phyloP scores from a whole-genome alignment of 2,113 vertebrate genomes.

The Calypte anna region DNA sequence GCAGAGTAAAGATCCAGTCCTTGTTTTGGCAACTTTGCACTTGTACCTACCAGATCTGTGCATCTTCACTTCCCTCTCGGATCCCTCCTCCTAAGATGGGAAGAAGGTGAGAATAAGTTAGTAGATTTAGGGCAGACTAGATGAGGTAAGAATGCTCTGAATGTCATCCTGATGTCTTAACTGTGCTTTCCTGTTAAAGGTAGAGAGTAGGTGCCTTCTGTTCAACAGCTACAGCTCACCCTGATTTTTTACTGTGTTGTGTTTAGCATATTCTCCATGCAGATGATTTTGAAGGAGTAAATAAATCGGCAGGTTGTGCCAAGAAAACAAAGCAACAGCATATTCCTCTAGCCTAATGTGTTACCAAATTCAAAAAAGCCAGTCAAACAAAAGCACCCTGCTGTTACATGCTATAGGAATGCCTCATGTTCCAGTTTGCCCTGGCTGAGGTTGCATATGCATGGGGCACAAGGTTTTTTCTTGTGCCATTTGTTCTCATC shows the following conservation, averaged over 20 bases:
- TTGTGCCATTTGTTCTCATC: background rate
- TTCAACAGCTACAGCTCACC: background rate
- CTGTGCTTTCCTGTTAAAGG: background rate
- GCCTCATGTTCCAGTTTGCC: background rate
- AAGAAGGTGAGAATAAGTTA: background rate
- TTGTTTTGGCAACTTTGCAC: background rate
- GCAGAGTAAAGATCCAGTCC: background rate
- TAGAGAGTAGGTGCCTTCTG: accelerated
- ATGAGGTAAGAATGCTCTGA: background rate
- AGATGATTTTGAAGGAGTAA: background rate
- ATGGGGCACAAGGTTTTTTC: background rate
- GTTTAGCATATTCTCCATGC: background rate
- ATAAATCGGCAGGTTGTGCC: background rate
- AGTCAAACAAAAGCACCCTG: background rate
- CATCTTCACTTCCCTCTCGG: background rate
- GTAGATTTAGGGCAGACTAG: background rate
- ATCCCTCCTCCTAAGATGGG: background rate
- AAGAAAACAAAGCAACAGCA: background rate
- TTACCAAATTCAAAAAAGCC: background rate
- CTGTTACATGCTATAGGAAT: background rate
- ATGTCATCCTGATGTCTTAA: background rate
- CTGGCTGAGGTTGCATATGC: background rate
- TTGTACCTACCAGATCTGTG: background rate
- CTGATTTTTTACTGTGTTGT: background rate
- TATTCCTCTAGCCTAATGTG: background rate